phyloP scores from a whole-genome alignment of 92 coral and sea anemone genomes.

The Umimayanthus chanpuru region DNA sequence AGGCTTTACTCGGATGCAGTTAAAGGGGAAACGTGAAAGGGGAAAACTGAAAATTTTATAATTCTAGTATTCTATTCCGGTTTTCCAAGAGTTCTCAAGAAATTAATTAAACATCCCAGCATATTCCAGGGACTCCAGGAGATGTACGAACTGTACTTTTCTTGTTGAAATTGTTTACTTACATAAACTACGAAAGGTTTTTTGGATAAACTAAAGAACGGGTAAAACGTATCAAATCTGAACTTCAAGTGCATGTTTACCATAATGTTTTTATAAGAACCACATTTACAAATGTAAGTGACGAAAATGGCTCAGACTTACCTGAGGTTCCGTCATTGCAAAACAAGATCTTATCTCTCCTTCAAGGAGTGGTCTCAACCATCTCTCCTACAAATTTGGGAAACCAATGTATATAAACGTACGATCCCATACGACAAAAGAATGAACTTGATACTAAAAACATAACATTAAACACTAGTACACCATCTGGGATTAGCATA shows the following conservation, averaged over 20 bases:
- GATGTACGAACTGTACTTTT: too few species aligned
- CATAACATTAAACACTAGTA: not conserved
- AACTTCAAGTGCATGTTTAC: not conserved
- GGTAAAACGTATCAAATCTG: not conserved
- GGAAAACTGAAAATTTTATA: too few species aligned
- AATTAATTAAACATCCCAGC: too few species aligned
- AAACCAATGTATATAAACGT: not conserved
- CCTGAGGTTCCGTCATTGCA: conserved; percentile 98
- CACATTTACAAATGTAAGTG: not conserved
- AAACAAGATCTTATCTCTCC: conserved; percentile 94
- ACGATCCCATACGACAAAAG: too few species aligned
- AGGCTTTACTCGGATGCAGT: too few species aligned
- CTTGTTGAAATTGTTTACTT: too few species aligned
- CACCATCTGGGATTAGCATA: too few species aligned
- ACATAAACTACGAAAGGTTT: not conserved
- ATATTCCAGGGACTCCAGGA: too few species aligned
- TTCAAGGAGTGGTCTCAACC: conserved; percentile 90
- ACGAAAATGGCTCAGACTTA: conserved; percentile 5
- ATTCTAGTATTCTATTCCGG: too few species aligned
- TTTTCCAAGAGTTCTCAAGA: too few species aligned
- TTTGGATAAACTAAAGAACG: not conserved
- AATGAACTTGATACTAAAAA: not conserved
- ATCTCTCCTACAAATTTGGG: conserved; percentile 58
- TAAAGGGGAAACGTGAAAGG: too few species aligned
- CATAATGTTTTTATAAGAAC: too few species aligned